Base-by-base conservation (phyloP, 2,797 vertebrate species). In the Macrochelys suwanniensis region DNA sequence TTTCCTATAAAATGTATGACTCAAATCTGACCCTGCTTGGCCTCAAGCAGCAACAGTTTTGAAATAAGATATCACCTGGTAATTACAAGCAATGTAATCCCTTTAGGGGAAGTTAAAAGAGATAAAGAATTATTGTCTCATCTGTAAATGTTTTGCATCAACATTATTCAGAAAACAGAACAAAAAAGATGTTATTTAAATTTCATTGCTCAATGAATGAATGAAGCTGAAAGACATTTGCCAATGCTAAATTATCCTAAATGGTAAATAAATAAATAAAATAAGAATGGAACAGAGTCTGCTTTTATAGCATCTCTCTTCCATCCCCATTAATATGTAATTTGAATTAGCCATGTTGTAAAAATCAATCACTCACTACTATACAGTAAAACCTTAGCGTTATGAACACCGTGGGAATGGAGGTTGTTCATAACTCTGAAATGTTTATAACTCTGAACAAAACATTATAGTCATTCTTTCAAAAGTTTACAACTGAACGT, bases 1-100 rank as follows among this genome's bases (percentile, higher is more conserved):
- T 25, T 91, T 96, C 85, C 17, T 3, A 77, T 79, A 45, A 31
- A 91, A 88, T 79, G 6, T 25, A 45, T 93, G 84, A 79, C 57
- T 96, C 49, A 87, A 49, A 92, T 95, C 68, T 89, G 65, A 89
- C 47, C 61, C 13, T 93, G 96, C 84, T 89, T 95, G 90, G 87
- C 47, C 80, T 94, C 89, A n/a, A 71, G 19, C 42, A 56, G 21
- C 50, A 94, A 53, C 23, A 85, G 80, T 71, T 16, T 8, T 95
- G 37, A 90, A 82, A 93, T 85, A 96, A 97, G 12, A 92, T 84
- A 65, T 85, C 57, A 88, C 25, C 45, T 93, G 84, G 91, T 96
- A 95, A 89, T 94, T 74, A 89, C 47, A 92, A 91, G 10, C 45
- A 57, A 88, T 56, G 21, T 45, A 76, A 94, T 71, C 9, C 82